Evolutionary conservation across 2,797 vertebrate species (phyloP), one percentile per base, ranked within the genome.

Genomic region (Allenopithecus nigroviridis): DNA sequence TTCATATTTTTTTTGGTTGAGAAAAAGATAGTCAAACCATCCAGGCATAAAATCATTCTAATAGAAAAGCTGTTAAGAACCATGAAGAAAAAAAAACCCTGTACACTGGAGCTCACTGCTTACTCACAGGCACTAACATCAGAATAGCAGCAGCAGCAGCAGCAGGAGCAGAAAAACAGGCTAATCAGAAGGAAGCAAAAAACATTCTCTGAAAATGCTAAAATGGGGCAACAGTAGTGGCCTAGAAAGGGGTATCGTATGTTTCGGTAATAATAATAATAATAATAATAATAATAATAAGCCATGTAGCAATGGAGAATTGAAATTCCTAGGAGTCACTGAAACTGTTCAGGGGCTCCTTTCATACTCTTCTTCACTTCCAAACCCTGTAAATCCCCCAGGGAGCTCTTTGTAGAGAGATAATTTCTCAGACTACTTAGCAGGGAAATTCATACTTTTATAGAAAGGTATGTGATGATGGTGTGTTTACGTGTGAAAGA

Each of bases 21-120:
- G 91, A 22, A 81, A 91, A 97, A 98, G 98, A 28, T 2, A 96
- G 97, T 98, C 97, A 98, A 93, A 80, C 39, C 59, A 98, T 53
- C 1, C 21, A 96, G 93, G 98, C 97, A 98, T 97, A 98, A 98
- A 98, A 98, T 98, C 95, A 92, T 98, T 98, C 90, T 86, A 41
- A 96, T 96, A 36, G 97, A 95, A 98, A 98, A 85, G 90, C 93
- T 79, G 72, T 97, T 98, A 97, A 85, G 85, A 97, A 53, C 97
- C 88, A 92, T 33, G 80, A 41, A 95, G 92, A 16, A 46, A 97
- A 68, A 33, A 33, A 81, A 57, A 28, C 13, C 93, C 89, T 57
- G 50, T 89, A 30, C 26, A 96, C 89, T 88, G 90, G 79, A 48
- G 64, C 64, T 21, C 5, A 14, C 46, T 96, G 41, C 89, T 98